These are phyloP conservation scores for Chaetura pelagica DNA, from an alignment of 2,113 vertebrate species.

Conservation along the genomic window DNA sequence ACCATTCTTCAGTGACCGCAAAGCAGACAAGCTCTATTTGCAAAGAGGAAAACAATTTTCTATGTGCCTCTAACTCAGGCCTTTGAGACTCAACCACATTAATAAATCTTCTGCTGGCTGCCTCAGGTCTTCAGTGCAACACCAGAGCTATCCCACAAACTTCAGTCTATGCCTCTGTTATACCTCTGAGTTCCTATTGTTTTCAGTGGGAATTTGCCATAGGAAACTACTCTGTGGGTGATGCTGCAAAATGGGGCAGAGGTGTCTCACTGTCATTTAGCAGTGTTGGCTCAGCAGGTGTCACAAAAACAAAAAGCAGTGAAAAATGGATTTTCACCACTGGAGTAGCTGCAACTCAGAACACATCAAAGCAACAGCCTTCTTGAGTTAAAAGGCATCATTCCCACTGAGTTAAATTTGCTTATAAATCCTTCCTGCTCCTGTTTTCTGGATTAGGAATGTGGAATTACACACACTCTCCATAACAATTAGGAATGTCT, in stretches of 20 bases:
- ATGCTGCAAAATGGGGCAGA: neutral
- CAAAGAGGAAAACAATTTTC: neutral
- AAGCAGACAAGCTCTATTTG: neutral
- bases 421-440: neutral
- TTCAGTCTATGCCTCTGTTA: neutral
- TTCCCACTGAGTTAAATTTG: neutral
- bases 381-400: neutral
- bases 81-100: neutral
- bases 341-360: slow-evolving; percentile 3
- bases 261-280: neutral
- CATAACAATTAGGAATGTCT: neutral
- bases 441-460: neutral
- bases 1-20: neutral
- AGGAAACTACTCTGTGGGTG: neutral
- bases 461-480: neutral
- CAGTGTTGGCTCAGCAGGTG: neutral
- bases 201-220: neutral
- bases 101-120: neutral
- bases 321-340: slow-evolving; percentile 26
- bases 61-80: neutral
- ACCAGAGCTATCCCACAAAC: neutral
- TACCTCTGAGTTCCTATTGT: neutral
- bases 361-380: neutral
- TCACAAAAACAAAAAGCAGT: neutral
- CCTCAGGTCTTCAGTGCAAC: neutral